Evolutionary conservation across 2,113 vertebrate genomes (phyloP).

Genomic region (Alethe castanea): DNA sequence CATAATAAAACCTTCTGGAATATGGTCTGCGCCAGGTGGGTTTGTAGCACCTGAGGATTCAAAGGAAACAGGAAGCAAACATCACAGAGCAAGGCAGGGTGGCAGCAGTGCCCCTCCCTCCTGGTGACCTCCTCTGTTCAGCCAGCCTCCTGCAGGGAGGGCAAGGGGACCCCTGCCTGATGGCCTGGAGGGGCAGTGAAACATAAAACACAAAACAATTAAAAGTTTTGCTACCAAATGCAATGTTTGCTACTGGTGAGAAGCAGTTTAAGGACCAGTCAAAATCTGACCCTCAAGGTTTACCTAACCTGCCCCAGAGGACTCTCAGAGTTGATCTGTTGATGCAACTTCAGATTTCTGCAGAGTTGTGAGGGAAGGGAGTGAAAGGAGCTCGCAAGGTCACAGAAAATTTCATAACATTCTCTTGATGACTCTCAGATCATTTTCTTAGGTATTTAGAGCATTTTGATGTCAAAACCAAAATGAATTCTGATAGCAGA

Average conservation of each 20-base stretch:
- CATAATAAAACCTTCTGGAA: neutral
- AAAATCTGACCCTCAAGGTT: neutral
- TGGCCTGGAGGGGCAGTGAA: neutral
- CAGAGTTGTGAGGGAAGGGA: neutral
- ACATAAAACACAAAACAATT: neutral
- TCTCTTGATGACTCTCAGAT: neutral
- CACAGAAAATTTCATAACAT: neutral
- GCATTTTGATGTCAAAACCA: neutral
- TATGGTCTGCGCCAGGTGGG: fast-evolving
- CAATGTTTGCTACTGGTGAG: neutral
- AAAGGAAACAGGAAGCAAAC: neutral
- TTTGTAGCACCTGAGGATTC: neutral
- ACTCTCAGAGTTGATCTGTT: neutral
- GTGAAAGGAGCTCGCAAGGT: neutral
- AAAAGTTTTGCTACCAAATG: neutral
- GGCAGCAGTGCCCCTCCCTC: neutral
- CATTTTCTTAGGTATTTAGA: neutral
- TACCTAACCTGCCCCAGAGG: neutral
- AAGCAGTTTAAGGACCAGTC: neutral
- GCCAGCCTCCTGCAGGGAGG: neutral
- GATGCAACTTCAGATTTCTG: neutral
- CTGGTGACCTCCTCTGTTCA: neutral
- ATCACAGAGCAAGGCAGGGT: neutral
- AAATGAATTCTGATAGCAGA: neutral
- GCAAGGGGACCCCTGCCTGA: neutral